Evolutionary conservation across 2,888 invertebrate species (phyloP), one percentile per base, ranked within the genome.

Genomic region (Cephus spinipes): DNA sequence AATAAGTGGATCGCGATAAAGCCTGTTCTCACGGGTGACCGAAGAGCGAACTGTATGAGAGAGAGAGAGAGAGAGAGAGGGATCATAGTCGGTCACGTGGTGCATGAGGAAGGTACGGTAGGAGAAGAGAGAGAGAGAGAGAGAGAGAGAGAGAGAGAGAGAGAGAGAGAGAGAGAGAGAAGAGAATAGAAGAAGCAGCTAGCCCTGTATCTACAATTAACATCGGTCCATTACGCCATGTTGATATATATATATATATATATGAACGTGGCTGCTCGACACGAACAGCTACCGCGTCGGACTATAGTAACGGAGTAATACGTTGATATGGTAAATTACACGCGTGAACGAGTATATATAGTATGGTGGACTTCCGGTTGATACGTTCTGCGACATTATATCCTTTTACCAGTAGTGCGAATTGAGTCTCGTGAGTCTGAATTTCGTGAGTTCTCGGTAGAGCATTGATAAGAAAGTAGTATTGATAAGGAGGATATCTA

Each of bases 161-260:
- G 79, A 79, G 77, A 76, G 77, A 79, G 77, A 73, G 76, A 55
- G 36, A 36, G 36, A 4, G 40, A 55, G 55, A 55, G 55, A 55
- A 9, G 6, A 55, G 23, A 55, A 55, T 55, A 23, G 55, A 55
- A 55, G 23, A 55, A 55, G 23, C 55, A 55, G 23, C 30, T 34
- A 74, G 74, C 31, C 69, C 76, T 33, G 55, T 76, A 76, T 76
- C 73, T 68, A 73, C 74, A 23, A 68, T 76, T 71, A 73, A 76
- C 76, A 30, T 69, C 71, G 74, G 23, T 40, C 68, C n/a, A 68
- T 68, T 68, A 36, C 31, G 75, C n/a, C 68, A 23, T 40, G 34
- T 34, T 34, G 68, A 40, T 68, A 32, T n/a, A 15, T 40, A 40
- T 4, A n/a, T 15, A 69, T 2, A 30, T 15, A 69, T n/a, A 23